A percentile compares a stretch with the other conserved stretches of the same genome.
These are phyloP conservation scores for Eumaeus atala DNA, from an alignment of 1,140 invertebrate genomes.

Conservation along the genomic window DNA sequence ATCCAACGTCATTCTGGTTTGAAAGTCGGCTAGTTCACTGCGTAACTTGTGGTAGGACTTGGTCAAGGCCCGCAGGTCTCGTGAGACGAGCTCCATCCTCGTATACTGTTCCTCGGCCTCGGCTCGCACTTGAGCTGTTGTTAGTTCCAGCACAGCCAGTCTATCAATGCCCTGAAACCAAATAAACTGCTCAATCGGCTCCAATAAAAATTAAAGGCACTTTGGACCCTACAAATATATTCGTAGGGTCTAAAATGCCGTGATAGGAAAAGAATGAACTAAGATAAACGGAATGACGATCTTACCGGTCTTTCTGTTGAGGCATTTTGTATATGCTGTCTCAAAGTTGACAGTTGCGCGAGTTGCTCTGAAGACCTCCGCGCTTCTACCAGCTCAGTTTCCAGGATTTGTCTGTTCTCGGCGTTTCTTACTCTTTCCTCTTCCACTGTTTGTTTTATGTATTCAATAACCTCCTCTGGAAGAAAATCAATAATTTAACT, in stretches of 20 bases:
- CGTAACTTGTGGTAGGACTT: conserved; percentile 57
- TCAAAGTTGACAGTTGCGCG: conserved; percentile 40
- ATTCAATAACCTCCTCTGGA: conserved; percentile 58
- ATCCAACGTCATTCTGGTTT: conserved; percentile 45
- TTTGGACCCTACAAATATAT: too few relatives aligned
- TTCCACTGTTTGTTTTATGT: conserved; percentile 54
- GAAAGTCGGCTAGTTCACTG: conserved; percentile 53
- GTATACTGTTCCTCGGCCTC: conserved; percentile 40
- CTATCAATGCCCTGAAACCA: conserved; percentile 47
- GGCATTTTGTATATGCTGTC: conserved; percentile 41
- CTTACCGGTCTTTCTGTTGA: conserved; percentile 44
- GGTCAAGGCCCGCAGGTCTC: conserved; percentile 52
- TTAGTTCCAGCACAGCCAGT: conserved; percentile 50
- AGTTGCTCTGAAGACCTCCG: conserved; percentile 48
- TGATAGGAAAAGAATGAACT: too few relatives aligned
- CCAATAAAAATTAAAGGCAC: too few relatives aligned
- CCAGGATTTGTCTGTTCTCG: conserved; percentile 46
- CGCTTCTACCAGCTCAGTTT: conserved; percentile 44
- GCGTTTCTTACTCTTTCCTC: conserved; percentile 55
- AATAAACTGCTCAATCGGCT: too few relatives aligned
- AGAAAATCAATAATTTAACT: conserved; percentile 10
- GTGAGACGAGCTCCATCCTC: conserved; percentile 37
- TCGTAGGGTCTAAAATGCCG: too few relatives aligned
- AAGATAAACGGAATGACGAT: neutral
- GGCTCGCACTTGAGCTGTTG: conserved; percentile 46